A percentile compares a stretch with the other conserved stretches of the same genome.
These are phyloP conservation scores for Actias luna DNA, from an alignment of 2,888 invertebrate genomes.

Conservation along the genomic window DNA sequence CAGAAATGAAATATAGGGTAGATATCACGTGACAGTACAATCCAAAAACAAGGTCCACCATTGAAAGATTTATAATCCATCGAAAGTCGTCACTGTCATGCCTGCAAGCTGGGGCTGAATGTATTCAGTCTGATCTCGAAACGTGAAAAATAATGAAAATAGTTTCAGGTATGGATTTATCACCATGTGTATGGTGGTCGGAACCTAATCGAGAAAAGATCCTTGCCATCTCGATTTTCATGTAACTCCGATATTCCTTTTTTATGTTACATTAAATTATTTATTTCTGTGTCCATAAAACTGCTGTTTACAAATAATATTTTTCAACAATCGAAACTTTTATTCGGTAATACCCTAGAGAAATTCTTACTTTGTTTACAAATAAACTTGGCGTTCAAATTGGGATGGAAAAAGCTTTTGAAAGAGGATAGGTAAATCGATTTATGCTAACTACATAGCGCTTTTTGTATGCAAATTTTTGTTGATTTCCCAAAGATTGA, in stretches of 20 bases:
- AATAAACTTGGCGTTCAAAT: conserved; percentile 77
- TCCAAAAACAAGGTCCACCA: no score
- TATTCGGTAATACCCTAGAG: conserved; percentile 77
- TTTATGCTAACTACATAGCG: conserved; percentile 79
- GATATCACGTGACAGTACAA: no score
- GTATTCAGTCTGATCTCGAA: no score
- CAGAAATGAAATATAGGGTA: no score
- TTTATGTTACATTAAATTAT: not conserved
- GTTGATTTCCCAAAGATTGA: conserved; percentile 79
- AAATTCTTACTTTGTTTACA: conserved; percentile 78
- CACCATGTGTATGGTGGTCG: no score
- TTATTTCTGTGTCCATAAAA: not conserved
- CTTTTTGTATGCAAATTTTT: conserved; percentile 80
- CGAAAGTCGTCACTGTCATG: no score
- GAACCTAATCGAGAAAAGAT: no score
- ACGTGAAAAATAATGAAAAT: no score
- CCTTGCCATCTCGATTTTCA: not conserved
- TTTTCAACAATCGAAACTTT: conserved; percentile 64
- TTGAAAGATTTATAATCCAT: no score
- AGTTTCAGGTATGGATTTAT: no score
- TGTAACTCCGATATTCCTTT: not conserved
- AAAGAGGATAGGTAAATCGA: conserved; percentile 79
- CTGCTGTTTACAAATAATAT: conserved; percentile 47
- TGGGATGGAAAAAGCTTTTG: conserved; percentile 76
- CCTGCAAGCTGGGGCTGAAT: no score